Evolutionary conservation across 1,140 invertebrate species (phyloP).

Genomic region (Trichonephila clavata): DNA sequence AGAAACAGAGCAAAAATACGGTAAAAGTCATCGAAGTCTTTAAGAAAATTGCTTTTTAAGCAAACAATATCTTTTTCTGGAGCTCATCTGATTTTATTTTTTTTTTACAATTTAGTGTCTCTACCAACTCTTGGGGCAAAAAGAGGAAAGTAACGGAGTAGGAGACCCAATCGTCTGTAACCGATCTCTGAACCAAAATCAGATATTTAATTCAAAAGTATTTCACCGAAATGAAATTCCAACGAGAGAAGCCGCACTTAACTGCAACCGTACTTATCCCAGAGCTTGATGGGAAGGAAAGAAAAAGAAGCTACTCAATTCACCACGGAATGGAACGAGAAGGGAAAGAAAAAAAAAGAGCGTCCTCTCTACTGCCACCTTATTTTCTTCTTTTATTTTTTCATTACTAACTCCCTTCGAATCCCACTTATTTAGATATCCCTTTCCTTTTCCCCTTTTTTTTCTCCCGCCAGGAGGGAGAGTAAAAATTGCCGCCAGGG

Average conservation of each 20-base stretch:
- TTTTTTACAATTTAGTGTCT: neutral
- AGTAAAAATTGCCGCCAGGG: conserved; percentile 53
- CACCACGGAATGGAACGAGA: neutral
- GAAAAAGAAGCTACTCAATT: conserved; percentile 46
- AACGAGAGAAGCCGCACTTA: conserved; percentile 12
- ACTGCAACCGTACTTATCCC: conserved; percentile 36
- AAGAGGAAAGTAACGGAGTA: neutral
- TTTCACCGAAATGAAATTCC: conserved; percentile 51
- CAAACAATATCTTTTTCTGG: conserved; percentile 16
- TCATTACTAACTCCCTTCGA: conserved; percentile 22
- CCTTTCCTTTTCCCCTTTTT: conserved; percentile 24
- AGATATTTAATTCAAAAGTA: conserved; percentile 69
- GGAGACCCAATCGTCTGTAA: conserved; percentile 3
- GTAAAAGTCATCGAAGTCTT: neutral
- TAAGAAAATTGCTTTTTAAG: conserved; percentile 44
- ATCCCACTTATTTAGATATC: conserved; percentile 71
- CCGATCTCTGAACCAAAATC: conserved; percentile 43
- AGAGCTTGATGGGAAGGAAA: neutral
- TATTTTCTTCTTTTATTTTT: conserved; percentile 21
- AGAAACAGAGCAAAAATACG: neutral
- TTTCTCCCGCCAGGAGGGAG: neutral
- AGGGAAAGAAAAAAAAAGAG: neutral
- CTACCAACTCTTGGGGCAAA: no score
- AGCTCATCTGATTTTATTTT: neutral
- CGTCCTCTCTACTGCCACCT: neutral